Percentiles rank a stretch among this genome's conserved stretches.
Conservation (phyloP, 2,888 invertebrate genomes). For the Agonopterix subpropinquella region DNA sequence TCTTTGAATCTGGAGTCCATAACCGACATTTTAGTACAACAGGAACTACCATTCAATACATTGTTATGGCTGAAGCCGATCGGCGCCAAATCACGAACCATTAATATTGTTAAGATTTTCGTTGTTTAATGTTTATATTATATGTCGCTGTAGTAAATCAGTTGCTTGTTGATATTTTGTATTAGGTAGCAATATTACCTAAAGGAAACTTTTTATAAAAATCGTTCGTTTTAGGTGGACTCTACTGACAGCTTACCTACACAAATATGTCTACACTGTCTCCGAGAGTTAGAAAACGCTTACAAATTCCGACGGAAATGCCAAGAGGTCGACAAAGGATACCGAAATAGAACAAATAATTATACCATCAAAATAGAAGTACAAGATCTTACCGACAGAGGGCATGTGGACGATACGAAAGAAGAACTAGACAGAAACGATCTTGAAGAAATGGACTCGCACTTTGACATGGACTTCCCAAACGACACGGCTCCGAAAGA, state of each 20-base stretch:
- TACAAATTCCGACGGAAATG: constrained; percentile 66
- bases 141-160: too few relatives aligned
- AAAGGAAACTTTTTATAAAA: too few relatives aligned
- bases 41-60: too few relatives aligned
- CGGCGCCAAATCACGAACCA: too few relatives aligned
- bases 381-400: constrained; percentile 11
- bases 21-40: too few relatives aligned
- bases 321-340: constrained; percentile 51
- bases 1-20: too few relatives aligned
- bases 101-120: too few relatives aligned
- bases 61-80: too few relatives aligned
- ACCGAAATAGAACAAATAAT: constrained; percentile 24
- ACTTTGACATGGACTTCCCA: constrained; percentile 19
- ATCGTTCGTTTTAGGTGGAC: constrained; percentile 39
- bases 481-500: constrained; percentile 8
- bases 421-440: constrained; percentile 15
- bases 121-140: too few relatives aligned
- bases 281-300: constrained; percentile 55
- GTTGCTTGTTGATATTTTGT: too few relatives aligned
- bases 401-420: constrained; percentile 14
- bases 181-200: too few relatives aligned
- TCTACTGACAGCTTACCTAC: constrained; percentile 52
- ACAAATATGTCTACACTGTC: constrained; percentile 55
- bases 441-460: constrained; percentile 24
- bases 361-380: constrained; percentile 43